phyloP scores from a whole-genome alignment of 2,888 invertebrate species.

The Agrenia bidenticulata region DNA sequence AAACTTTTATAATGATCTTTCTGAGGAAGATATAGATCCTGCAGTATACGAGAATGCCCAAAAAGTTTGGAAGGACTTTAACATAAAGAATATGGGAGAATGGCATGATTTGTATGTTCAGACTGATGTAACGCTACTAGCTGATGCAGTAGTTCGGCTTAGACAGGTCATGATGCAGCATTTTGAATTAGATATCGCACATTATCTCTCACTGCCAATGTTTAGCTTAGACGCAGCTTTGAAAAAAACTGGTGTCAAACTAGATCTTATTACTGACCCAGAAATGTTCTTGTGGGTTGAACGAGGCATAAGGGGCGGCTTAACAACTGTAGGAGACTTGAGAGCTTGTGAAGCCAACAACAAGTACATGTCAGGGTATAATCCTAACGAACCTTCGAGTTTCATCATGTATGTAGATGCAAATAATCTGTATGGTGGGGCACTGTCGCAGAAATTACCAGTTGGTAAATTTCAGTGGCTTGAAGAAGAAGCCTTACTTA shows the following conservation, averaged over 20 bases:
- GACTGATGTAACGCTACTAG: conserved; percentile 22
- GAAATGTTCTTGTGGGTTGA: conserved; percentile 28
- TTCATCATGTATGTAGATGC: conserved; percentile 25
- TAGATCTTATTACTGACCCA: conserved; percentile 24
- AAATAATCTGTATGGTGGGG: conserved; percentile 30
- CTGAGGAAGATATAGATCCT: conserved; percentile 6
- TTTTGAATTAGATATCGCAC: conserved; percentile 21
- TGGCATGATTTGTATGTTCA: conserved; percentile 40
- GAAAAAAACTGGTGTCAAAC: conserved; percentile 13
- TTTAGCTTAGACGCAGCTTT: conserved; percentile 30
- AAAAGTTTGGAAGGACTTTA: conserved; percentile 26
- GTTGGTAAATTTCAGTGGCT: conserved; percentile 13
- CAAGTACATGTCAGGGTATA: conserved; percentile 12
- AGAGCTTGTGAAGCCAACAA: conserved; percentile 26
- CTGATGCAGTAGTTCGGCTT: conserved; percentile 17
- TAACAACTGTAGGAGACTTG: conserved; percentile 12
- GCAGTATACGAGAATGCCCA: conserved; percentile 28
- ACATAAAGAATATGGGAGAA: conserved; percentile 31
- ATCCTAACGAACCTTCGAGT: background rate
- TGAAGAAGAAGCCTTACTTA: too few species aligned
- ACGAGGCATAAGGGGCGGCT: conserved; percentile 19
- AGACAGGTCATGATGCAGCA: conserved; percentile 15
- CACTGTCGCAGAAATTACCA: background rate
- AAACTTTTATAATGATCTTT: conserved; percentile 33
- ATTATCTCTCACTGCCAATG: conserved; percentile 30